Base-by-base conservation (phyloP, 2,113 vertebrate genomes). In the Naja naja region DNA sequence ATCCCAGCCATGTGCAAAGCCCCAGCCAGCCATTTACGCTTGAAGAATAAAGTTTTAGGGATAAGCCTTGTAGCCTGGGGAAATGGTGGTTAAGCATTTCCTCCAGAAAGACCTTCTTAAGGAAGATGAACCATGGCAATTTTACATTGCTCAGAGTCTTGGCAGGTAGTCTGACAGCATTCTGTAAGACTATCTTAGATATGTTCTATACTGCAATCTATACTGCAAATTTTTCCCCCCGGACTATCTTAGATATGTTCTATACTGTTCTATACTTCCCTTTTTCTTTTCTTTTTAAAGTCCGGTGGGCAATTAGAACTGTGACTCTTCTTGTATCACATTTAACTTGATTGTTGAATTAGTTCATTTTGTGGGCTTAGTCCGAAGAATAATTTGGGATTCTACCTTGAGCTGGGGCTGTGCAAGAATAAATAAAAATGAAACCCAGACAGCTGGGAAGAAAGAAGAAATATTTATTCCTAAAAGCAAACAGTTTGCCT, bases 41-140 rank as follows among this genome's bases (percentile, higher is more conserved):
- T 93, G 91, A 91, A 88, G n/a, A 49, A 54, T 34, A 64, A 90
- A 92, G 39, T 94, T 89, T 91, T 58, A 88, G 85, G 92, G 93
- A 58, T 85, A 94, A 34, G 64, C 5, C 45, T 45, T 56, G 53
- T 60, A 12, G 0, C 53, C 54, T 58, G 86, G 86, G 12, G 34
- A 43, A 47, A 14, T 25, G 22, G n/a, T 11, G 11, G 25, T 18
- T 52, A 39, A 55, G 64, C 5, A 4, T 34, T 87, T 60, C 55
- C 8, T 49, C 56, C 23, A 20, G 43, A 92, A 88, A 92, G 34
- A 34, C 49, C 6, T 89, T 43, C 56, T n/a, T 6, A 7, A 52
- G 30, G 23, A 49, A 49, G 74, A 85, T 20, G 10, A 56, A 23
- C 20, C 16, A 34, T 22, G 30, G 56, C 18, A 12, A 39, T 54